phyloP scores from a whole-genome alignment of 2,797 vertebrate genomes.

The Lutra lutra region DNA sequence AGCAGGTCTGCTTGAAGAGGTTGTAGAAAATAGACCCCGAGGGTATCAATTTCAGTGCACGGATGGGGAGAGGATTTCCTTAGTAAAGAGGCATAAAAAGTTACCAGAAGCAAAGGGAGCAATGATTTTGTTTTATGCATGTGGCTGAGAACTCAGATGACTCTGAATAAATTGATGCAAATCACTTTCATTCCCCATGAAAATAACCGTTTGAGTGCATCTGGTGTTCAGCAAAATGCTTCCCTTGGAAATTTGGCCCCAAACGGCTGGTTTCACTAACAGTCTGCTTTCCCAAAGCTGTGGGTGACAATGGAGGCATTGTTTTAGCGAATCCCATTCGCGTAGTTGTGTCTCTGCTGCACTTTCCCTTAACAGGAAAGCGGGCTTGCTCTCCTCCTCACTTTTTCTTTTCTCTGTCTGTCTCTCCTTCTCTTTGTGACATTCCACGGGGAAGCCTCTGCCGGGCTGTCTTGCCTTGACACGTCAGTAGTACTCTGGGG shows the following conservation, averaged over 20 bases:
- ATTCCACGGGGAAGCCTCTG: background rate
- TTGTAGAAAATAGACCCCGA: background rate
- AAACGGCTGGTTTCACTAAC: background rate
- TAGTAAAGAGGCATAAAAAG: background rate
- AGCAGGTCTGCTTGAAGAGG: background rate
- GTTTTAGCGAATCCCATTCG: background rate
- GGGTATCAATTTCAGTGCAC: rapidly evolving
- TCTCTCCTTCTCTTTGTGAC: no score
- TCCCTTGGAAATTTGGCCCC: constrained; percentile 41
- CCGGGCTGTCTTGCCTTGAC: background rate
- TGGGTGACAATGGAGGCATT: background rate
- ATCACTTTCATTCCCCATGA: constrained; percentile 56
- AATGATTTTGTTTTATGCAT: constrained; percentile 5
- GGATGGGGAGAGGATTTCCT: background rate
- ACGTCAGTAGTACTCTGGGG: background rate
- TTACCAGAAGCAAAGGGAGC: constrained; percentile 56
- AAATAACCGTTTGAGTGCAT: constrained; percentile 59
- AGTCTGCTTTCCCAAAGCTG: background rate
- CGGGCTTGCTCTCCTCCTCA: background rate
- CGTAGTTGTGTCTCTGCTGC: background rate
- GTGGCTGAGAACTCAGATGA: constrained; percentile 38
- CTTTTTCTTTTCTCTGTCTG: no score
- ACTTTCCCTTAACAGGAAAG: background rate
- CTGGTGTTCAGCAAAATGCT: constrained; percentile 36
- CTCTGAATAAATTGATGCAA: constrained; percentile 28